phyloP scores from a whole-genome alignment of 2,113 vertebrate genomes.

The Clarias gariepinus region DNA sequence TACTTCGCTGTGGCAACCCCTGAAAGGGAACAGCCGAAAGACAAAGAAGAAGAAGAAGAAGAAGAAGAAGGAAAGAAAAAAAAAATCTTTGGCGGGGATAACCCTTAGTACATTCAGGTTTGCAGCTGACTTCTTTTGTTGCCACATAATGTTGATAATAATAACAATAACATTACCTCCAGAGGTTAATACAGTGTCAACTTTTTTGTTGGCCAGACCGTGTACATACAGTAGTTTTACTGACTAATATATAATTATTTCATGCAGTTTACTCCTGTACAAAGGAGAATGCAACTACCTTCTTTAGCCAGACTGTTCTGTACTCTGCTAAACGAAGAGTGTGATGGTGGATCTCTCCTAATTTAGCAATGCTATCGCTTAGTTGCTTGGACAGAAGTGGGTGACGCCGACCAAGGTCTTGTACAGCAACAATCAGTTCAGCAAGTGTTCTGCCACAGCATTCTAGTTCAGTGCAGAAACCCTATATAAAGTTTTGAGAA shows the following conservation, averaged over 20 bases:
- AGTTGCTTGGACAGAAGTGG: slow-evolving; percentile 82
- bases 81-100: too few species aligned
- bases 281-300: slow-evolving; percentile 82
- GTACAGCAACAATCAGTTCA: slow-evolving; percentile 83
- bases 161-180: too few species aligned
- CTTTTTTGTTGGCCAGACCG: too few species aligned
- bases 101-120: too few species aligned
- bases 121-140: too few species aligned
- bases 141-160: too few species aligned
- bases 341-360: slow-evolving; percentile 83
- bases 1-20: too few species aligned
- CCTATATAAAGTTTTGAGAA: slow-evolving; percentile 62
- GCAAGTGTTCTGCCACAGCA: slow-evolving; percentile 79
- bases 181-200: too few species aligned
- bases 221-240: background rate
- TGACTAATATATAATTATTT: background rate
- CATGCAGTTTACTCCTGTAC: background rate
- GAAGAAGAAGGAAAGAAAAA: too few species aligned
- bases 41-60: too few species aligned
- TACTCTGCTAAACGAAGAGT: slow-evolving; percentile 81
- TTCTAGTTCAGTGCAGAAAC: slow-evolving; percentile 84
- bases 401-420: slow-evolving; percentile 88
- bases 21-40: too few species aligned
- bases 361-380: slow-evolving; percentile 79
- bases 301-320: slow-evolving; percentile 79